Evolutionary conservation across 1,140 invertebrate species (phyloP).

Genomic region (Drosophila mauritiana): DNA sequence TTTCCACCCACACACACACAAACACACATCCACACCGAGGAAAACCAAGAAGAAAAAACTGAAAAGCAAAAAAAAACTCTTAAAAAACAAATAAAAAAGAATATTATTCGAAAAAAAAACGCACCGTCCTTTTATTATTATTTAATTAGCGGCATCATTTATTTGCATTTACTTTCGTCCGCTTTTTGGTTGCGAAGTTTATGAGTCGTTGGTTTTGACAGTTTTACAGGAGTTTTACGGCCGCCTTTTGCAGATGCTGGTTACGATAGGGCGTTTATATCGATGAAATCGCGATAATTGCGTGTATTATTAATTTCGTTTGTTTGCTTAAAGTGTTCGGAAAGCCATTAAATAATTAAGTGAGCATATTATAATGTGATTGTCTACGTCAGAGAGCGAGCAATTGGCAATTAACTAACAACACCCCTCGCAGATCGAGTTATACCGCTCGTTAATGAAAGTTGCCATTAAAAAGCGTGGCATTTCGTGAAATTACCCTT

Average conservation of each 20-base stretch:
- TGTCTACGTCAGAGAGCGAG: slow-evolving; percentile 26
- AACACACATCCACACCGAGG: slow-evolving; percentile 46
- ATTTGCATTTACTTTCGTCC: slow-evolving; percentile 32
- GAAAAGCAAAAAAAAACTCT: slow-evolving; percentile 64
- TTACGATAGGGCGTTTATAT: slow-evolving; percentile 21
- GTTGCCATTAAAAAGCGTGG: slow-evolving; percentile 67
- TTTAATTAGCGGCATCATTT: slow-evolving; percentile 64
- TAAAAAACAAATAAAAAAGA: slow-evolving; percentile 79
- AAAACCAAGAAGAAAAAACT: slow-evolving; percentile 76
- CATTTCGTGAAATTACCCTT: slow-evolving; percentile 47
- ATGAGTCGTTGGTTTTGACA: slow-evolving; percentile 62
- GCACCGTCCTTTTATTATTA: slow-evolving; percentile 67
- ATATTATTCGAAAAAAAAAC: slow-evolving; percentile 74
- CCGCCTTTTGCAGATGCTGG: slow-evolving; percentile 28
- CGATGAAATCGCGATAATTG: slow-evolving; percentile 59
- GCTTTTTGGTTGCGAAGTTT: slow-evolving; percentile 35
- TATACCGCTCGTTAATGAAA: slow-evolving; percentile 61
- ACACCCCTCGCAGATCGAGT: slow-evolving; percentile 18
- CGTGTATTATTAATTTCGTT: slow-evolving; percentile 54
- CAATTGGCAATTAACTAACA: slow-evolving; percentile 77
- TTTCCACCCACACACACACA: slow-evolving; percentile 51
- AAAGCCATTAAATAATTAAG: slow-evolving; percentile 79
- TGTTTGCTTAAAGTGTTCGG: slow-evolving; percentile 76
- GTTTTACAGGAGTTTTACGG: slow-evolving; percentile 61
- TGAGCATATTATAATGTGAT: slow-evolving; percentile 69